A percentile compares a stretch with the other conserved stretches of the same genome.
Conservation (phyloP, 2,113 vertebrate genomes). For the Phrynosoma platyrhinos region DNA sequence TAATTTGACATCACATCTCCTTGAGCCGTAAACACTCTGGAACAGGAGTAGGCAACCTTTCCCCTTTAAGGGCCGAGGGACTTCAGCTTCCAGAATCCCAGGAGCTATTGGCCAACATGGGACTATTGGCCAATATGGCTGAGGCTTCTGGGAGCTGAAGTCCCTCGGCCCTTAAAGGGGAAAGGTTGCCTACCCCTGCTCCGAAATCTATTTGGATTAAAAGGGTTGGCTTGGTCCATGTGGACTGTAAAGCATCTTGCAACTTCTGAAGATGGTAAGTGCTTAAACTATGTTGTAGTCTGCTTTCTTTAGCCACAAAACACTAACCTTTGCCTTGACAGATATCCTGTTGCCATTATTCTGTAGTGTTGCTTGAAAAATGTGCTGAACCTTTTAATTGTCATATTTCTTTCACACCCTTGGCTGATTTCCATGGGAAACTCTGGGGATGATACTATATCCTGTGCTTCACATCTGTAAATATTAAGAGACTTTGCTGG, state of each 20-base stretch:
- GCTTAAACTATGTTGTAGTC: neutral
- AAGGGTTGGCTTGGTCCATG: neutral
- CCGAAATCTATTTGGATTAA: neutral
- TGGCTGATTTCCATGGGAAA: conserved; percentile 37
- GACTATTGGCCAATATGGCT: too few relatives aligned
- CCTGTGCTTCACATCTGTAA: conserved; percentile 9
- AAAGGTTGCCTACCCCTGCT: too few relatives aligned
- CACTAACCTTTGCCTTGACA: conserved; percentile 16
- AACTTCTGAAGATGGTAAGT: neutral
- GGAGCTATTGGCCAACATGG: too few relatives aligned
- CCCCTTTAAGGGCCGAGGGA: too few relatives aligned
- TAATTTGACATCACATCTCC: neutral
- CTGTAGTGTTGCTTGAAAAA: conserved; percentile 34
- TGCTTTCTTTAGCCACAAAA: conserved; percentile 1
- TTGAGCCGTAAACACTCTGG: neutral
- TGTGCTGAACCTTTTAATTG: conserved; percentile 27
- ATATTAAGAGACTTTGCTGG: conserved; percentile 21
- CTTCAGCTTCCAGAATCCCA: too few relatives aligned
- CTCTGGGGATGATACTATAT: conserved; percentile 25
- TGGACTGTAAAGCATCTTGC: neutral
- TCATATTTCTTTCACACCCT: conserved; percentile 34
- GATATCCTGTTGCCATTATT: conserved; percentile 1
- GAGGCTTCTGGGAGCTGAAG: too few relatives aligned
- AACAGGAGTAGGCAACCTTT: too few relatives aligned
- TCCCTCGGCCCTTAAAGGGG: too few relatives aligned